Evolutionary conservation across 2,797 vertebrate genomes (phyloP).

Genomic region (Tapirus indicus): DNA sequence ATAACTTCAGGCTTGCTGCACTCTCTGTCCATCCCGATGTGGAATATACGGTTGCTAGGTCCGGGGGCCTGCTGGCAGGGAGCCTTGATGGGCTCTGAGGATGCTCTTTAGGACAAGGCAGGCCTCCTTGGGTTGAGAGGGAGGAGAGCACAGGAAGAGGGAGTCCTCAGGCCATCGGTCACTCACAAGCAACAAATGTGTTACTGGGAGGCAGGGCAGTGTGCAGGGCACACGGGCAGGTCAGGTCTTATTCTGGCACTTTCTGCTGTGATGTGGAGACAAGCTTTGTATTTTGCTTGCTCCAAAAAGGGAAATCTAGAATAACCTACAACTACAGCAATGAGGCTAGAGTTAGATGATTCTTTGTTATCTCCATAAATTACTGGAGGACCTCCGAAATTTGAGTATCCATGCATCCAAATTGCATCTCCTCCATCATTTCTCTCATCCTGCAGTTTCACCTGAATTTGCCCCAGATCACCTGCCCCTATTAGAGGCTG

Average conservation of each 20-base stretch:
- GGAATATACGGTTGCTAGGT: background rate
- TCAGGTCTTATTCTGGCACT: background rate
- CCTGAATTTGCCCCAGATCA: background rate
- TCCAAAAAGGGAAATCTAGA: background rate
- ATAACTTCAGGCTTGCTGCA: background rate
- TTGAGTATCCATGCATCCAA: background rate
- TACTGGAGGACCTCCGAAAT: background rate
- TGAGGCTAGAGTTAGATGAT: no score
- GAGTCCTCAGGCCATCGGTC: background rate
- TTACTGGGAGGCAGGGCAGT: background rate
- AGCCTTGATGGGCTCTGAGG: background rate
- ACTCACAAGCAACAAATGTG: background rate
- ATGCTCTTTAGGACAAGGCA: fast-evolving
- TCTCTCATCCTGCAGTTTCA: background rate
- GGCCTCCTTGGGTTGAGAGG: background rate
- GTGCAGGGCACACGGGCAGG: background rate
- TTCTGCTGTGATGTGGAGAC: background rate
- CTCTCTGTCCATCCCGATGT: background rate
- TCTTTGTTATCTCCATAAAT: background rate
- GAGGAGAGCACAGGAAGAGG: background rate
- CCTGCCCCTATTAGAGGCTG: background rate
- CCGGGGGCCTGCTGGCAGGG: background rate
- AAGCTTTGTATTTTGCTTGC: background rate
- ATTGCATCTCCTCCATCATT: background rate
- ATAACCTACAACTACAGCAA: background rate